Evolutionary conservation across 2,888 invertebrate genomes (phyloP), one percentile per base, ranked within the genome.

Genomic region (Melipona bicolor): DNA sequence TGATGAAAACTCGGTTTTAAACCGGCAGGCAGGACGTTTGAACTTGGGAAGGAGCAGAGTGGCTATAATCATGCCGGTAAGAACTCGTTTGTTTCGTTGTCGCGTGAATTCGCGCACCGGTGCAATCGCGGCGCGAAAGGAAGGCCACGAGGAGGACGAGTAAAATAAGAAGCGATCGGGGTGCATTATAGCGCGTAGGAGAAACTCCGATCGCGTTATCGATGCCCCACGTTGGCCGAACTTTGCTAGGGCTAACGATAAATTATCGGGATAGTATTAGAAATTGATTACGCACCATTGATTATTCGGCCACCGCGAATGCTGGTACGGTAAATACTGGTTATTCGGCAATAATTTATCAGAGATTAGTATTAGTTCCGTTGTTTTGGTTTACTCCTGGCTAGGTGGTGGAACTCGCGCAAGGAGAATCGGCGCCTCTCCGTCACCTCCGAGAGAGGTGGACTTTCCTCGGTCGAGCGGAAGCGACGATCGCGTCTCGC

Each of bases 271-370:
- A 69, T 75, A 73, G 77, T 81, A 72, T 82, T 80, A 80, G 83
- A 84, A 87, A 89, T 89, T 88, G 89, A 89, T 89, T 89, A 80
- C 83, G 80, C 76, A 24, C 81, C 81, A 84, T 88, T 79, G 88
- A 86, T 89, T 88, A 87, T 81, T 77, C 77, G 81, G 74, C 62
- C 61, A 62, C 62, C 61, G 59, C 64, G 77, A 59, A 52, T 36
- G 36, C 65, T 27, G 74, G 36, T 24, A 43, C 74, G 74, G 83
- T 84, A 87, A 85, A 83, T 88, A 89, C 74, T 69, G 79, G 80
- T 84, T 81, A 85, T 78, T 59, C 73, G 72, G 78, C 72, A 74
- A 85, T 88, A 86, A 89, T 87, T 89, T 89, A 83, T 85, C 79
- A 67, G 81, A 89, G 89, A 88, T 89, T 85, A 85, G 79, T 77